Conservation (phyloP, 2,113 vertebrate species). For the Heterotis niloticus region DNA sequence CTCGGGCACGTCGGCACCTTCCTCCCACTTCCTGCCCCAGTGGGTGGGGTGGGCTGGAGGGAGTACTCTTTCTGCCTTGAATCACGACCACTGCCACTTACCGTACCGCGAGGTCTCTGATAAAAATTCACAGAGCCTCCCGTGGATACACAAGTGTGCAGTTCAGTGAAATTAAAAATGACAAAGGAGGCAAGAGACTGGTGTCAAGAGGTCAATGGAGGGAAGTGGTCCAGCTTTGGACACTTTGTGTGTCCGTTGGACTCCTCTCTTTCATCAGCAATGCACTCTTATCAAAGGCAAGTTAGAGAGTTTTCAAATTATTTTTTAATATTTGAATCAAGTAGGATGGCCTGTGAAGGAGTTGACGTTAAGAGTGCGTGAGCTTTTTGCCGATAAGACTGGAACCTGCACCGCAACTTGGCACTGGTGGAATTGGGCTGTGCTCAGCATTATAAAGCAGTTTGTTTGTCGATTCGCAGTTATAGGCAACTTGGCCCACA, state of each 20-base stretch:
- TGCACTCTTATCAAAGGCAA: neutral
- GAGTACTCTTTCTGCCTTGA: neutral
- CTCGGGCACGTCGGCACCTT: constrained; percentile 7
- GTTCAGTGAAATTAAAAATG: too few species aligned
- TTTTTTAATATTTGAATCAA: neutral
- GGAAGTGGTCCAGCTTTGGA: too few species aligned
- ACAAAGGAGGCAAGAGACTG: too few species aligned
- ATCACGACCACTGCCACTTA: too few species aligned
- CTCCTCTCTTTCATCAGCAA: neutral
- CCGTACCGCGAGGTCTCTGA: too few species aligned
- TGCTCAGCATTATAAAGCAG: neutral
- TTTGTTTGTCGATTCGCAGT: neutral
- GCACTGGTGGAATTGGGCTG: neutral
- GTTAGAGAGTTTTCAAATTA: neutral
- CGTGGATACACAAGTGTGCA: too few species aligned
- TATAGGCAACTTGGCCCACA: neutral
- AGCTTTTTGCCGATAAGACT: neutral
- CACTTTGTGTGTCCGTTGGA: neutral
- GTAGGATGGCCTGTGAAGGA: neutral
- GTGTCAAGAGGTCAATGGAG: too few species aligned
- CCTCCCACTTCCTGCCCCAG: constrained; percentile 15
- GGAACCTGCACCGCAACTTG: neutral
- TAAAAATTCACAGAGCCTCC: too few species aligned
- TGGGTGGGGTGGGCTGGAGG: neutral
- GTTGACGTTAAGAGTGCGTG: neutral